Evolutionary conservation across 2,888 invertebrate genomes (phyloP).

Genomic region (Molanna angustata): DNA sequence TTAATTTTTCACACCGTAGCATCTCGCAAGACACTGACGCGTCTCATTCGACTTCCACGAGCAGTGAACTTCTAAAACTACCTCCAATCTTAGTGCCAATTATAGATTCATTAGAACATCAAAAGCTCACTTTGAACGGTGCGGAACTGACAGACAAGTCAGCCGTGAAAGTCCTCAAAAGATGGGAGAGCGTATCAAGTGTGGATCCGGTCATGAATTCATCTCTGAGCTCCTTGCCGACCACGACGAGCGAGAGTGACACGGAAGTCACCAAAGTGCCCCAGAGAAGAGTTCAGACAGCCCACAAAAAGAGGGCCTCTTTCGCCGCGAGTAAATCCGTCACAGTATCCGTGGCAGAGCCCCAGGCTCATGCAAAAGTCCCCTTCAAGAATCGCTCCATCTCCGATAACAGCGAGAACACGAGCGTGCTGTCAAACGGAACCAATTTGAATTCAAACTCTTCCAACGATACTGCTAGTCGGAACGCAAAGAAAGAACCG

Average conservation of each 20-base stretch:
- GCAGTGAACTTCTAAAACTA: slow-evolving; percentile 59
- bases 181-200: slow-evolving; percentile 66
- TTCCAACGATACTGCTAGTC: slow-evolving; percentile 49
- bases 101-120: slow-evolving; percentile 61
- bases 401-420: slow-evolving; percentile 47
- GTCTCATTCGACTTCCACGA: slow-evolving; percentile 59
- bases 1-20: slow-evolving; percentile 54
- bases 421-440: slow-evolving; percentile 48
- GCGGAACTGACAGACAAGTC: slow-evolving; percentile 6
- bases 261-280: slow-evolving; percentile 45
- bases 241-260: slow-evolving; percentile 52
- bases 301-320: slow-evolving; percentile 45
- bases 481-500: slow-evolving; percentile 45
- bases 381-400: slow-evolving; percentile 32
- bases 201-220: slow-evolving; percentile 70
- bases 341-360: slow-evolving; percentile 53
- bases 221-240: slow-evolving; percentile 59
- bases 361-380: slow-evolving; percentile 40
- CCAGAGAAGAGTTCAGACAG: slow-evolving; percentile 46
- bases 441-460: slow-evolving; percentile 50
- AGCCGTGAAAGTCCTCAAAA: slow-evolving; percentile 38
- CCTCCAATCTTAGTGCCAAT: slow-evolving; percentile 72
- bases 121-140: slow-evolving; percentile 44
- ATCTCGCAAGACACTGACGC: slow-evolving; percentile 62
- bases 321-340: slow-evolving; percentile 50